These are phyloP conservation scores for Agrilus cyanescens DNA, from an alignment of 2,888 invertebrate genomes.

Conservation along the genomic window DNA sequence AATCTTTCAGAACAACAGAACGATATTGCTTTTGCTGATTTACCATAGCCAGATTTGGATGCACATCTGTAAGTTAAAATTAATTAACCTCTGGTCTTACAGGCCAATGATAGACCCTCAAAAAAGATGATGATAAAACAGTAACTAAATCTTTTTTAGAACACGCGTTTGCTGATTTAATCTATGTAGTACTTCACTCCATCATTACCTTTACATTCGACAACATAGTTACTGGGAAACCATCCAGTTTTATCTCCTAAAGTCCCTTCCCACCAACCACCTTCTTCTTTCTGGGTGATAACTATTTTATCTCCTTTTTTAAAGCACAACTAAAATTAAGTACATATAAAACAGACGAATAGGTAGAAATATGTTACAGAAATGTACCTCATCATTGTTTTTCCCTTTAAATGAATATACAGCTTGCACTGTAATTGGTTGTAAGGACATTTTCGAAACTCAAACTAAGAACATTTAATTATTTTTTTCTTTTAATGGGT, in stretches of 20 bases:
- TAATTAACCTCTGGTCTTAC: conserved; percentile 1
- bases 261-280: conserved; percentile 99
- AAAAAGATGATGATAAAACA: too few relatives aligned
- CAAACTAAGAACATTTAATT: conserved; percentile 2
- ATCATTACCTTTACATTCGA: conserved; percentile 63
- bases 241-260: conserved; percentile 90
- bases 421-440: conserved; percentile 71
- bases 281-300: conserved; percentile 90
- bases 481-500: neutral
- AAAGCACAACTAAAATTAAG: conserved; percentile 64
- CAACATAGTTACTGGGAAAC: conserved; percentile 97
- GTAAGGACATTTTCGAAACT: conserved; percentile 38
- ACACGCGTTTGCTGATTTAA: too few relatives aligned
- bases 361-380: too few relatives aligned
- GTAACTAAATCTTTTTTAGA: neutral
- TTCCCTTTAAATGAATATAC: conserved; percentile 88
- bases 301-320: conserved; percentile 94
- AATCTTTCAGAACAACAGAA: conserved; percentile 76
- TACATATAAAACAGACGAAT: neutral
- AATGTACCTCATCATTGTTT: conserved; percentile 85
- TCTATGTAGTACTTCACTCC: neutral
- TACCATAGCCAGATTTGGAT: conserved; percentile 47
- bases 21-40: conserved; percentile 60
- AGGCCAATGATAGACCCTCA: too few relatives aligned
- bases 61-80: conserved; percentile 3